These are phyloP conservation scores for Parambassis ranga DNA, from an alignment of 2,797 vertebrate species.

Conservation along the genomic window DNA sequence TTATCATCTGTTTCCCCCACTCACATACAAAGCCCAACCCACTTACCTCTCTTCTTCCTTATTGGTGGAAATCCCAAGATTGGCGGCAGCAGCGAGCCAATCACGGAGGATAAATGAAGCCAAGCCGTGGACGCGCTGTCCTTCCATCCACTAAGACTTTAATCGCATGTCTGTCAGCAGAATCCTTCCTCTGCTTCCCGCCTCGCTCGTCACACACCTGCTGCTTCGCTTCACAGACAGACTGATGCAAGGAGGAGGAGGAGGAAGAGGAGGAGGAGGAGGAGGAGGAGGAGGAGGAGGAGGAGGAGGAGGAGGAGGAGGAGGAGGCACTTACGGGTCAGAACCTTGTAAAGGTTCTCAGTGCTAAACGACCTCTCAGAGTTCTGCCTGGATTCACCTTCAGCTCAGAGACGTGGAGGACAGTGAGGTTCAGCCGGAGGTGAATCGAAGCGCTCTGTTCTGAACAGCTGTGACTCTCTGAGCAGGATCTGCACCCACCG, in stretches of 20 bases:
- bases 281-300: background rate
- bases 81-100: conserved; percentile 37
- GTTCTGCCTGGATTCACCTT: conserved; percentile 12
- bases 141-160: conserved; percentile 25
- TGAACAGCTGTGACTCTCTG: too few relatives aligned
- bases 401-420: background rate
- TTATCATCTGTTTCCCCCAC: background rate
- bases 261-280: background rate
- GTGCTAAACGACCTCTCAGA: conserved; percentile 27
- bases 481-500: too few relatives aligned
- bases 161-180: conserved; percentile 50
- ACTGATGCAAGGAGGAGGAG: background rate
- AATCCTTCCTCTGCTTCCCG: background rate
- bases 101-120: conserved; percentile 65
- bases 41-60: conserved; percentile 2
- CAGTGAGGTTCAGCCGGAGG: background rate
- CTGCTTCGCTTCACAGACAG: background rate
- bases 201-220: background rate
- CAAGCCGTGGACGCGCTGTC: conserved; percentile 12
- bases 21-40: conserved; percentile 9
- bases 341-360: conserved; percentile 52
- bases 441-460: background rate
- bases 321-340: conserved; percentile 59
- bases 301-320: background rate
- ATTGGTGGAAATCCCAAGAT: conserved; percentile 68